A percentile compares a stretch with the other conserved stretches of the same genome.
These are phyloP conservation scores for Metellina segmentata DNA, from an alignment of 2,888 invertebrate genomes.

Conservation along the genomic window DNA sequence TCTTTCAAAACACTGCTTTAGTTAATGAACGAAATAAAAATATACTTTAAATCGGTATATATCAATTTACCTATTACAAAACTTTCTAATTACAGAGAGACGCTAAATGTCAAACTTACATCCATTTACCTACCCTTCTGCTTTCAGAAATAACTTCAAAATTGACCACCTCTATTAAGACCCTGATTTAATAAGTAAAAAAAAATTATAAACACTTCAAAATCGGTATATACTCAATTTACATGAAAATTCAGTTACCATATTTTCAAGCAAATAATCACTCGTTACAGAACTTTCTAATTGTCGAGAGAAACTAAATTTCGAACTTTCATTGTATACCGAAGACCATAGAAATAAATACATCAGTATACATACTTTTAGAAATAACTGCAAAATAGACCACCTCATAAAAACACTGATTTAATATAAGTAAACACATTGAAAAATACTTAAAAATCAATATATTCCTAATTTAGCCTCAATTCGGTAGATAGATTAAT, in stretches of 20 bases:
- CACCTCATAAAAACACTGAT: background rate
- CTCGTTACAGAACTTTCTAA: no score
- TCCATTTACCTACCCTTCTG: background rate
- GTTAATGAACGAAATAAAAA: background rate
- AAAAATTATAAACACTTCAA: no score
- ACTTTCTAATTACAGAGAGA: no score
- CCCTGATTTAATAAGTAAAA: no score
- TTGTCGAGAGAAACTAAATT: background rate
- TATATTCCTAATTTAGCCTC: no score
- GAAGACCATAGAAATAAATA: background rate
- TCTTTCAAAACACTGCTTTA: background rate
- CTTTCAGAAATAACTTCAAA: conserved; percentile 7
- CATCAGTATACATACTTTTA: background rate
- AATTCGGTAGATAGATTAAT: no score
- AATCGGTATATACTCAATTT: no score
- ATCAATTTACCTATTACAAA: no score
- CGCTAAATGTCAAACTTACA: conserved; percentile 5
- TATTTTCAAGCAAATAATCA: no score
- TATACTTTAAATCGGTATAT: no score
- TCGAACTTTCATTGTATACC: background rate
- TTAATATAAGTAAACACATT: background rate
- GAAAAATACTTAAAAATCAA: no score
- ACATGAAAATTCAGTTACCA: no score
- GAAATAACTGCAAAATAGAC: conserved; percentile 8
- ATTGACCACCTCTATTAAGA: background rate